phyloP scores from a whole-genome alignment of 2,797 vertebrate species.

The Sparus aurata region DNA sequence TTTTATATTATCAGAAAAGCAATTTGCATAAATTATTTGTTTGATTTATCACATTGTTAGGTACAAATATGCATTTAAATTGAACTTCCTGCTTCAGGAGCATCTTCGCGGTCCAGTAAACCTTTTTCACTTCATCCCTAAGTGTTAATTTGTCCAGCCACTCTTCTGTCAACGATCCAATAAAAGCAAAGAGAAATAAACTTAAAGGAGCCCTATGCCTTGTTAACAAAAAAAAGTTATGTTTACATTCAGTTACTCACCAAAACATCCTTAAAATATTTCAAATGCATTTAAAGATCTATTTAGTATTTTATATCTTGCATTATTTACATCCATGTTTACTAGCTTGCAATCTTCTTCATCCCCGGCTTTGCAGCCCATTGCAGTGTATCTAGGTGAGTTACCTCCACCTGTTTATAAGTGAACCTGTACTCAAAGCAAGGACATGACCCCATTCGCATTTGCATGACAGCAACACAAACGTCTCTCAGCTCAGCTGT shows the following conservation, averaged over 20 bases:
- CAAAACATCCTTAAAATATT: background rate
- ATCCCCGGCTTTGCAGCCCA: background rate
- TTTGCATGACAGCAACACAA: background rate
- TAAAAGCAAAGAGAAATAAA: background rate
- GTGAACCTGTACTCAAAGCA: background rate
- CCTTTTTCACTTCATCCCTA: background rate
- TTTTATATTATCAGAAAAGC: background rate
- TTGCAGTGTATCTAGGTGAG: background rate
- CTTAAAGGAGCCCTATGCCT: background rate
- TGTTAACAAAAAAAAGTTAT: background rate
- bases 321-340: background rate
- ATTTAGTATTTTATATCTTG: no score
- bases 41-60: background rate
- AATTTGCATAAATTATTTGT: background rate
- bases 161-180: background rate
- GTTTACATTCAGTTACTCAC: background rate
- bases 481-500: no score
- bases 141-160: background rate
- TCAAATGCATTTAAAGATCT: background rate
- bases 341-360: no score
- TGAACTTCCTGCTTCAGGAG: background rate
- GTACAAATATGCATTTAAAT: background rate
- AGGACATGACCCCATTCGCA: background rate
- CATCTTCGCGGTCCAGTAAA: background rate
- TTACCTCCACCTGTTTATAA: background rate